Conservation (phyloP, 2,797 vertebrate genomes). For the Coendou prehensilis region DNA sequence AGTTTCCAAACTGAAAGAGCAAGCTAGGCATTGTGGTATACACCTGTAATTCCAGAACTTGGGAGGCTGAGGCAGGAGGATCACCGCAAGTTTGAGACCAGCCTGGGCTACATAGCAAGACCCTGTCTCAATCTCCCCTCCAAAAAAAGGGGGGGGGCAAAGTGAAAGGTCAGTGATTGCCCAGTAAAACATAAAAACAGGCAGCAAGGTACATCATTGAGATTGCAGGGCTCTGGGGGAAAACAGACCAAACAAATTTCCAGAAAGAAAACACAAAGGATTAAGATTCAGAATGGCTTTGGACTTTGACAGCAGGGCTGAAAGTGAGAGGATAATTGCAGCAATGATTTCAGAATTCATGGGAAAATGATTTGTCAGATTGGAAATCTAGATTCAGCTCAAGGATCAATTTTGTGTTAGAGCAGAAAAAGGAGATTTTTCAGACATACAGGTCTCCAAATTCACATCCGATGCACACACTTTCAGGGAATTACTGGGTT, state of each 20-base stretch:
- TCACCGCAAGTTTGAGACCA: neutral
- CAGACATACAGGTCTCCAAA: neutral
- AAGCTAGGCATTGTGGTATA: neutral
- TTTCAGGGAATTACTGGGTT: neutral
- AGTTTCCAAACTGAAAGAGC: neutral
- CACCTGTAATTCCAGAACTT: neutral
- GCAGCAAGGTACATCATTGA: neutral
- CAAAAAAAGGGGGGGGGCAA: neutral
- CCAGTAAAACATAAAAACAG: neutral
- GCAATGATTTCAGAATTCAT: neutral
- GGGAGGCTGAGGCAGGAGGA: neutral
- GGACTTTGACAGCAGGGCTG: neutral
- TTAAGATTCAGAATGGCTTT: neutral
- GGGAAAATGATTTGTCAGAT: neutral
- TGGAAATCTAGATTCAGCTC: neutral
- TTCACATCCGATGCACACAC: neutral
- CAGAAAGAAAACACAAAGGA: constrained; percentile 18
- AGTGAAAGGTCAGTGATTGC: neutral
- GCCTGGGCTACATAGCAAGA: neutral
- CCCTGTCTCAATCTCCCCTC: neutral
- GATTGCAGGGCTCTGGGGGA: neutral
- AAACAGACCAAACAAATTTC: neutral
- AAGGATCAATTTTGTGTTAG: neutral
- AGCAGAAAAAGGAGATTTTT: neutral
- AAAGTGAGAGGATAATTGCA: neutral